A percentile compares a stretch with the other conserved stretches of the same genome.
Evolutionary conservation across 37 sponge, comb jelly and placozoan species (phyloP).

Genomic region (Tethya wilhelma): DNA sequence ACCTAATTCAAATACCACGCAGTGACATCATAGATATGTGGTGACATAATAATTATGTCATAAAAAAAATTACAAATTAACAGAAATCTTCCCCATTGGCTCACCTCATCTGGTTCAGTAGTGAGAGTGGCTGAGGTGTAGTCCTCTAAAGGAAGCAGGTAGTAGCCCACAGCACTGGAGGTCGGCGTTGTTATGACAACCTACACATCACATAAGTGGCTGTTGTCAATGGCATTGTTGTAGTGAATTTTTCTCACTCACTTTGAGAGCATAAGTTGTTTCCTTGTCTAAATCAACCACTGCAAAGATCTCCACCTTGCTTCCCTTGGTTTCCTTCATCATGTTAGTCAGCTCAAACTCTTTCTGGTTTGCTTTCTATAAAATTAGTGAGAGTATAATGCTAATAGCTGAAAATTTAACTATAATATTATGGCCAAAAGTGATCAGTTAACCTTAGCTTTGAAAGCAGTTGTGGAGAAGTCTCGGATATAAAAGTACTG

Average conservation of each 20-base stretch:
- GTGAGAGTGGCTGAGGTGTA: slow-evolving; percentile 25
- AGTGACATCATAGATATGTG: too few species aligned
- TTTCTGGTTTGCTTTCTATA: slow-evolving; percentile 31
- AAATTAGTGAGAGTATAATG: background rate
- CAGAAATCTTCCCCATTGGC: background rate
- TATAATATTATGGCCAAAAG: background rate
- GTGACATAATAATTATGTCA: background rate
- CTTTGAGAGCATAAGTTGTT: slow-evolving; percentile 57
- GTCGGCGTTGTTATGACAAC: slow-evolving; percentile 65
- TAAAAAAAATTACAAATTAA: background rate
- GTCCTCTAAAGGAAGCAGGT: slow-evolving; percentile 33
- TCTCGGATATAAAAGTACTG: slow-evolving; percentile 21
- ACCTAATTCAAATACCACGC: slow-evolving; percentile 18
- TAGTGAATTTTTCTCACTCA: background rate
- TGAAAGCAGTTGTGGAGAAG: background rate
- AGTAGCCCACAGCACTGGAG: slow-evolving; percentile 47
- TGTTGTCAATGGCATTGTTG: background rate
- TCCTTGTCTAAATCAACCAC: slow-evolving; percentile 50
- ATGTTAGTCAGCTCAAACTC: slow-evolving; percentile 40
- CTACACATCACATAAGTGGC: slow-evolving; percentile 28
- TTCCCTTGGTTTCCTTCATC: slow-evolving; percentile 33
- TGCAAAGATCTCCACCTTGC: slow-evolving; percentile 21
- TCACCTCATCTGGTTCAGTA: slow-evolving; percentile 42
- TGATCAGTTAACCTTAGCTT: background rate
- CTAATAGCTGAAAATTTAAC: background rate